Conservation (phyloP, 2,888 invertebrate genomes). For the Tetramorium bicarinatum region DNA sequence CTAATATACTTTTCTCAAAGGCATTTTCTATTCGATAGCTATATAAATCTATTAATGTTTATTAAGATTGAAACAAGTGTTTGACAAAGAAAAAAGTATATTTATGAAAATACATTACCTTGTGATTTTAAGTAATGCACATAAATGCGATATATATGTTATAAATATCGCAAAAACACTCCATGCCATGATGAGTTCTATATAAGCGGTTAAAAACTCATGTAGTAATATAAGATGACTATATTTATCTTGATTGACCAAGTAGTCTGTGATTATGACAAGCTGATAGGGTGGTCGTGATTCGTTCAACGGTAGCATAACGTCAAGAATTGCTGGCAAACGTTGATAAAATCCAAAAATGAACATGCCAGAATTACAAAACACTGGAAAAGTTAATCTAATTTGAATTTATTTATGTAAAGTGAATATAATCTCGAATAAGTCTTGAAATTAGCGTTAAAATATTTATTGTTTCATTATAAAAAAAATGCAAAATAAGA, state of each 20-base stretch:
- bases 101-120: conserved; percentile 31
- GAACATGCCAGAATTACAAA: not conserved
- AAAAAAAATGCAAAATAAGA: too few relatives aligned
- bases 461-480: not conserved
- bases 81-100: too few relatives aligned
- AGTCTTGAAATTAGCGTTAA: not conserved
- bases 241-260: conserved; percentile 40
- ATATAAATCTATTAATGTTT: conserved; percentile 1
- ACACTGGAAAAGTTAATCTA: conserved; percentile 8
- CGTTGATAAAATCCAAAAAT: not conserved
- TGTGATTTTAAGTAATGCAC: conserved; percentile 31
- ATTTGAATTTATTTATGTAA: not conserved
- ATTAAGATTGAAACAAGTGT: not conserved
- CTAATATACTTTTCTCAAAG: not conserved
- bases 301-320: conserved; percentile 35
- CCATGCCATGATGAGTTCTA: not conserved
- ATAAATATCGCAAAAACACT: not conserved
- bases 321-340: conserved; percentile 11
- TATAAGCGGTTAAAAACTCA: not conserved
- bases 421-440: not conserved
- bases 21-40: conserved; percentile 29
- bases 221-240: conserved; percentile 21
- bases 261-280: not conserved
- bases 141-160: not conserved
- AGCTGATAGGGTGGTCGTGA: not conserved